Percentiles rank a stretch among this genome's conserved stretches.
These are phyloP conservation scores for Cercopithecus neglectus DNA, from an alignment of 2,797 vertebrate species.

Conservation along the genomic window DNA sequence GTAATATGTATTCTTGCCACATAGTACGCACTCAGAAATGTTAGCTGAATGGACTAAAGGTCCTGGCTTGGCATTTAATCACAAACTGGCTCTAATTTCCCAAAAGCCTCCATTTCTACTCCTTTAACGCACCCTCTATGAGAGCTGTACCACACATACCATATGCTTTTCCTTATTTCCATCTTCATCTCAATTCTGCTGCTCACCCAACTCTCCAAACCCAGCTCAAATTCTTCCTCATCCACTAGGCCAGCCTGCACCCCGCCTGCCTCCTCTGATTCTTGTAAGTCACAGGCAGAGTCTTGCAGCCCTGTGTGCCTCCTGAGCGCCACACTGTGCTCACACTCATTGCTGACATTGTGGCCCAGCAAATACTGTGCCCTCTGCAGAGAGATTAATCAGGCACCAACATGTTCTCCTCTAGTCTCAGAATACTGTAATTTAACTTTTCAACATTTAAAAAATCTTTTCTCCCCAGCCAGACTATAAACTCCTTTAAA, in stretches of 20 bases:
- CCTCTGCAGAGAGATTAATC: background rate
- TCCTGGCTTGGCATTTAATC: background rate
- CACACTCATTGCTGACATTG: background rate
- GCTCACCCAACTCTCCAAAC: background rate
- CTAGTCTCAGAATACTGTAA: background rate
- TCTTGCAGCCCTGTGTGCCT: fast-evolving
- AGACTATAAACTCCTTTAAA: background rate
- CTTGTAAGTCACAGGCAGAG: background rate
- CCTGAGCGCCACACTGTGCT: background rate
- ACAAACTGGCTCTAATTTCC: background rate
- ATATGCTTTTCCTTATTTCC: background rate
- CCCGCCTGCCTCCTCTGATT: background rate
- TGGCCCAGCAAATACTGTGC: background rate
- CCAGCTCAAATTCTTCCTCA: background rate
- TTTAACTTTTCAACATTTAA: background rate
- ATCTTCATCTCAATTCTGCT: background rate
- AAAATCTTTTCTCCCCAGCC: background rate
- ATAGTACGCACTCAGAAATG: background rate
- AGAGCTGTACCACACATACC: background rate
- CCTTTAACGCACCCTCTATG: fast-evolving
- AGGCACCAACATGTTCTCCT: background rate
- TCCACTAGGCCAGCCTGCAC: background rate
- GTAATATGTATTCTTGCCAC: background rate
- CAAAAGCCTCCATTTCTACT: background rate
- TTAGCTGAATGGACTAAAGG: background rate